Evolutionary conservation across 2,888 invertebrate species (phyloP), one percentile per base, ranked within the genome.

Genomic region (Globia sparganii): DNA sequence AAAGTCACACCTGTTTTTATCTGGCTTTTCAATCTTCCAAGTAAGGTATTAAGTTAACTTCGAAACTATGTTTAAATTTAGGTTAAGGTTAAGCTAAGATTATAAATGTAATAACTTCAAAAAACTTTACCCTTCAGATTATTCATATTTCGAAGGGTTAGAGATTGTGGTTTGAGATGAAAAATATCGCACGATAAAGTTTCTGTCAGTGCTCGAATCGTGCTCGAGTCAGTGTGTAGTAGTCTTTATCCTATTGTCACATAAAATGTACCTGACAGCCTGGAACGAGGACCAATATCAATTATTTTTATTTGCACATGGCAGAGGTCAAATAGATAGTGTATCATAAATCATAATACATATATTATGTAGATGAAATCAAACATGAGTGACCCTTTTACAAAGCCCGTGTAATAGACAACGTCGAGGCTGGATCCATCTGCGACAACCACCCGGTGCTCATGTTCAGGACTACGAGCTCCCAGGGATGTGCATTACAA

Each of bases 391-490:
- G 0, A 40, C 40, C 40, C 40, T 13, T 43, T 13, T 3, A 43
- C 43, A 43, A 43, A 43, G 13, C 43, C 43, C 43, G 13, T 15
- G 43, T 96, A 0, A 92, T 96, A 11, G 96, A 96, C 73, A 94
- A 93, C 31, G 92, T 94, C 1, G 96, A 96, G 82, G 94, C 95
- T 0, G 96, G 96, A 0, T 96, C 96, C 61, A 91, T 95, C 0
- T 95, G 95, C 58, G 96, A 96, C 78, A 96, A 96, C 77, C 95
- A 96, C 53, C 96, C 96, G 0, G 93, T 96, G 0, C 91, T 94
- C 0, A 95, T 95, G 73, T 95, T 96, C n/a, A n/a, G n/a, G n/a
- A n/a, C n/a, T n/a, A n/a, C n/a, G n/a, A n/a, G n/a, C n/a, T n/a
- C n/a, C n/a, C n/a, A n/a, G n/a, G n/a, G n/a, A n/a, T n/a, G n/a